Base-by-base conservation (phyloP, 2,113 vertebrate species). In the Sinosuthora webbiana region DNA sequence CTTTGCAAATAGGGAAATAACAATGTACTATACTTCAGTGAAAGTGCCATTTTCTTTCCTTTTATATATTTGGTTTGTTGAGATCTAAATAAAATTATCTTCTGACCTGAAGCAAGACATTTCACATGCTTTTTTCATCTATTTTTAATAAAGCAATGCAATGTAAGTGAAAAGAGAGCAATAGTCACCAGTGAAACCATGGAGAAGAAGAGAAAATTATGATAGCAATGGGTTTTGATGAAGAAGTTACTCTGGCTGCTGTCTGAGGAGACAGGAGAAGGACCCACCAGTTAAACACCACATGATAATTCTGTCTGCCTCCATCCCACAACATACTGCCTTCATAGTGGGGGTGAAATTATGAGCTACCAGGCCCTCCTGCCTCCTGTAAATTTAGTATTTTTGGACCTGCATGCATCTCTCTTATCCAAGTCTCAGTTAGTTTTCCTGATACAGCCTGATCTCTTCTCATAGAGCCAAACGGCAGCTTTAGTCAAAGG, bases 151-250 rank as follows among this genome's bases (percentile, higher is more conserved):
- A 90, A 83, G 49, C 13, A 59, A 28, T 63, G 23, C 35, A 86
- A 88, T 44, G 37, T 47, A 90, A 83, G 82, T 88, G 27, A 76
- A 89, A 86, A 73, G 13, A 68, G 10, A 4, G 33, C 44, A 13
- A 13, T 4, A 52, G 27, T 44, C n/a, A 69, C 24, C 35, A 1
- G 19, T n/a, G 18, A 85, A 85, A 68, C 4, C 0, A 0, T 31
- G n/a, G 20, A 84, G 18, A 63, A 52, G 3, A 82, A n/a, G 3
- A 74, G 8, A 90, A 93, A 79, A 71, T 47, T 0, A 33, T 28
- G 4, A 21, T 8, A 49, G 15, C 6, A 35, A 9, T 13, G 30
- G 0, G 3, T 89, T 70, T 60, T 56, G 13, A 52, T 59, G 52
- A 87, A 55, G 13, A 55, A 57, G 21, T 63, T 87, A 42, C 49